Evolutionary conservation across 2,113 vertebrate genomes (phyloP), one percentile per base, ranked within the genome.

Genomic region (Pituophis catenifer): DNA sequence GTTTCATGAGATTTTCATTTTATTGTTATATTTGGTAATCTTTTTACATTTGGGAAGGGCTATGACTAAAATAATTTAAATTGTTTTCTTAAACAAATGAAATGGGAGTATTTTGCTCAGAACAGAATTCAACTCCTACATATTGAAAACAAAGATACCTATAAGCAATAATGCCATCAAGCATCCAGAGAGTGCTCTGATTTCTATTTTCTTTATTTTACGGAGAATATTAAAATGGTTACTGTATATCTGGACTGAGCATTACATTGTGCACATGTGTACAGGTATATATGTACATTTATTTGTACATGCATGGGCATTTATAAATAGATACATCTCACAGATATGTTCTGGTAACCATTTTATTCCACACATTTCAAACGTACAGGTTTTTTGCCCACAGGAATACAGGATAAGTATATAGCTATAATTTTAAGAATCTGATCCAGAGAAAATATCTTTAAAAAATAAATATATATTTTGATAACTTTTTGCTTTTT

Each of bases 211-310:
- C 94, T 95, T 94, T 91, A 81, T 88, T 57, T 96, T 81, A 21
- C 52, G 94, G 94, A 90, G 91, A 94, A 95, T 95, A 48, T 90
- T 96, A 91, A 65, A 21, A 89, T 91, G 95, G 86, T 94, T 96
- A 33, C 65, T n/a, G 29, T 33, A 92, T 86, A 81, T 13, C 0
- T 8, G 53, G 75, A 65, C 94, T 91, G 90, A 96, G 90, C 94
- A 94, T 94, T 95, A 88, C 86, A 93, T 92, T 94, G 81, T 91
- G 93, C 93, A 95, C 93, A 95, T 90, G 53, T 89, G 33, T 93
- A 95, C 93, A 96, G 33, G 55, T 75, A 92, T 54, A 89, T 62
- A 15, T 89, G 75, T 33, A 54, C n/a, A 89, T 92, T 86, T 93
- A 93, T 93, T 94, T 94, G 89, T 38, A 91, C 58, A 93, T 81